Conservation (phyloP, 2,888 invertebrate genomes). For the Stratiomys singularior region DNA sequence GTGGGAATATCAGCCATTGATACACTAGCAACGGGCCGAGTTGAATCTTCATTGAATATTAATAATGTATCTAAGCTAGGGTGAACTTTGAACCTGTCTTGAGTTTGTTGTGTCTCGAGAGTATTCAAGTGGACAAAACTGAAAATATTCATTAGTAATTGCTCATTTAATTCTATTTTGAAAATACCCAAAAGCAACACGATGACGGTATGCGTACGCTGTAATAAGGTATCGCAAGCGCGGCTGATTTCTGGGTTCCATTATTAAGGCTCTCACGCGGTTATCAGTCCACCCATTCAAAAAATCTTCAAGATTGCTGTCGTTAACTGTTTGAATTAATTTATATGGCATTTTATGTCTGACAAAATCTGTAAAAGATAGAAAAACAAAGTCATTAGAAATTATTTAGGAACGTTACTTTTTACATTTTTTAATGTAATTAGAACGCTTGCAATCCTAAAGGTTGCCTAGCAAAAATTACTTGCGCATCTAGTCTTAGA, state of each 20-base stretch:
- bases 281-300: slow-evolving; percentile 92
- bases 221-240: slow-evolving; percentile 87
- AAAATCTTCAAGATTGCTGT: slow-evolving; percentile 79
- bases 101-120: slow-evolving; percentile 72
- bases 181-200: slow-evolving; percentile 85
- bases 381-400: background rate
- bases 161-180: background rate
- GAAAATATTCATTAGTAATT: background rate
- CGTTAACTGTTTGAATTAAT: slow-evolving; percentile 76
- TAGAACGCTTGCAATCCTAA: no score
- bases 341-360: slow-evolving; percentile 87
- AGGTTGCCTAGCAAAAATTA: no score
- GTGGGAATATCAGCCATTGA: slow-evolving; percentile 92
- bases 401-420: no score
- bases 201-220: slow-evolving; percentile 85
- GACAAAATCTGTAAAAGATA: slow-evolving; percentile 74
- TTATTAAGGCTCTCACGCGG: slow-evolving; percentile 87
- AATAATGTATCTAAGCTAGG: slow-evolving; percentile 82
- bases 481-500: no score
- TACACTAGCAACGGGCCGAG: slow-evolving; percentile 84
- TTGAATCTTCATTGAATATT: slow-evolving; percentile 87
- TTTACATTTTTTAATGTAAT: no score
- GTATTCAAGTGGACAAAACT: slow-evolving; percentile 76
- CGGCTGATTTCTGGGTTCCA: slow-evolving; percentile 80
- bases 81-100: slow-evolving; percentile 77